Evolutionary conservation across 2,113 vertebrate species (phyloP), one percentile per base, ranked within the genome.

Genomic region (Bubalus kerabau): DNA sequence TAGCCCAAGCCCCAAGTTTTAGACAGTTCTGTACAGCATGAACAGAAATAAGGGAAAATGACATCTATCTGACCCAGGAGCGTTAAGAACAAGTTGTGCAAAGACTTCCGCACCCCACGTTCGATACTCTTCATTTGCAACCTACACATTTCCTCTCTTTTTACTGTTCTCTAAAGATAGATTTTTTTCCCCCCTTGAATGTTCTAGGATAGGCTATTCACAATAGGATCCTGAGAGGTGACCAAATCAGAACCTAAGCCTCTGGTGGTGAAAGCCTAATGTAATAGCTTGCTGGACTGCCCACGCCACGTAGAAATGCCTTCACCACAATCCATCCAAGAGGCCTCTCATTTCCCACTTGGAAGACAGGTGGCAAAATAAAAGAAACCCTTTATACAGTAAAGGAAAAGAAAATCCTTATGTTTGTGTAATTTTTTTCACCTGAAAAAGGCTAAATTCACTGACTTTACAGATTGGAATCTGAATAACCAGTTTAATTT

Each of bases 401-500:
- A 86, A 81, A 87, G 28, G 36, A 92, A 95, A 98, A 95, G 86
- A 92, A 76, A 97, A 87, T 32, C 52, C 76, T 90, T 62, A 15
- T 95, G 81, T 97, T 43, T 92, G 59, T 88, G 23, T 94, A 56
- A 62, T 36, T 80, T 97, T 74, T 54, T 80, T 84, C 87, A 76
- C n/a, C 71, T 81, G 48, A 76, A 89, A 90, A 91, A 64, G 85
- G 87, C 62, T 84, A 80, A 94, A 23, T 76, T 93, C 52, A 32
- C 3, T 7, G 60, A 76, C 46, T 87, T 76, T 36, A 52, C 71
- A 90, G 86, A 67, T 56, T 94, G 52, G 43, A 14, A 87, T 96
- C 89, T 82, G 86, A 91, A 71, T 48, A 78, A 94, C 56, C 93
- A 80, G 50, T 93, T 80, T 88, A 32, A 56, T 89, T 81, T 93